Percentiles rank a stretch among this genome's conserved stretches.
These are phyloP conservation scores for Apostichopus japonicus DNA, from an alignment of 35 echinoderm and acorn worm species.

Conservation along the genomic window DNA sequence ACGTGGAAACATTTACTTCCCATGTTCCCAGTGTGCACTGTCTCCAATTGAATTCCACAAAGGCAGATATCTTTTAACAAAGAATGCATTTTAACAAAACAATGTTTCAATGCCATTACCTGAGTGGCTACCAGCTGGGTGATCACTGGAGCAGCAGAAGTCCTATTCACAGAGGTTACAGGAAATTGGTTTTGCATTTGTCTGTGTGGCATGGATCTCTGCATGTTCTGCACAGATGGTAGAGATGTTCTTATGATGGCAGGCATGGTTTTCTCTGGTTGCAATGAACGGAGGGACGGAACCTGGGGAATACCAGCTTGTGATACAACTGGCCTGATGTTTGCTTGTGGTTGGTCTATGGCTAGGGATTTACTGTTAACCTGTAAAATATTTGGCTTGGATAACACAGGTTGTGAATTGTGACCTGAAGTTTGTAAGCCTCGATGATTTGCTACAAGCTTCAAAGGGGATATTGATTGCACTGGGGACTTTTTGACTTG, in stretches of 20 bases:
- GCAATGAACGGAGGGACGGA: not conserved
- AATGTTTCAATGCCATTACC: not conserved
- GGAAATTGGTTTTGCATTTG: not conserved
- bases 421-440: not conserved
- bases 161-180: not conserved
- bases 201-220: not conserved
- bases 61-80: too few relatives aligned
- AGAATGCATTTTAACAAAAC: too few relatives aligned
- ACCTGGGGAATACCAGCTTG: not conserved
- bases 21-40: too few relatives aligned
- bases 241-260: not conserved
- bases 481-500: not conserved
- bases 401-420: not conserved
- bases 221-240: constrained; percentile 4
- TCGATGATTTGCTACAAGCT: not conserved
- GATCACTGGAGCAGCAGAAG: not conserved
- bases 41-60: too few relatives aligned
- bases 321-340: not conserved
- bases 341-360: not conserved
- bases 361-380: not conserved
- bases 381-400: constrained; percentile 14
- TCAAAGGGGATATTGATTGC: not conserved
- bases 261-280: not conserved
- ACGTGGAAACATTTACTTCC: too few relatives aligned
- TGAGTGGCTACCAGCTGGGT: not conserved